phyloP scores from a whole-genome alignment of 2,797 vertebrate genomes.

The Apogon talboti region DNA sequence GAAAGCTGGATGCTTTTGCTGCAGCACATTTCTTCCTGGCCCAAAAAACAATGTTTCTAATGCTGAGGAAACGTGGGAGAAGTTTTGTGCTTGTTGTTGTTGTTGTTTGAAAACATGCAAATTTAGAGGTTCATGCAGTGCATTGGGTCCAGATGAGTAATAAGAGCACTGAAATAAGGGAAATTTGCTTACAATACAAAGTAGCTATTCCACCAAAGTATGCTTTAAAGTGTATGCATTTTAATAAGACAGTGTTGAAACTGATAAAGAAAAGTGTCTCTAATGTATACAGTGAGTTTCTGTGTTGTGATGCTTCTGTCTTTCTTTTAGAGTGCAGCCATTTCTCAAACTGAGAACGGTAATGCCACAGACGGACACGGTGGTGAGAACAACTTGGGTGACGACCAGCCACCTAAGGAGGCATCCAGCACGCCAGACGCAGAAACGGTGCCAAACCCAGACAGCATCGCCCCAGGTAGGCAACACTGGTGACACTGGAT shows the following conservation, averaged over 20 bases:
- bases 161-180: neutral
- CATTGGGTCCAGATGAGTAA: constrained; percentile 12
- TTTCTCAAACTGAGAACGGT: constrained; percentile 69
- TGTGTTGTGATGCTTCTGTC: neutral
- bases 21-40: constrained; percentile 26
- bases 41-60: constrained; percentile 38
- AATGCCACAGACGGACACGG: constrained; percentile 71
- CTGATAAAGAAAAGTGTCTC: too few relatives aligned
- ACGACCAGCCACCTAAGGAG: constrained; percentile 75
- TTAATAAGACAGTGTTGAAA: too few relatives aligned
- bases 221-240: neutral
- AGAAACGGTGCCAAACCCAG: constrained; percentile 84
- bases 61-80: constrained; percentile 30
- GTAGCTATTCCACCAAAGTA: neutral
- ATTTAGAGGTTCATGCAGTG: neutral
- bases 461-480: constrained; percentile 92
- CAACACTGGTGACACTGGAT: constrained; percentile 24
- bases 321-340: constrained; percentile 60
- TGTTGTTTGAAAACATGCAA: constrained; percentile 9
- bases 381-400: constrained; percentile 65
- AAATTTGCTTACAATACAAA: neutral
- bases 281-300: too few relatives aligned
- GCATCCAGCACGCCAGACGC: constrained; percentile 83
- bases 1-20: constrained; percentile 53
- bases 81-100: constrained; percentile 24